Evolutionary conservation across 2,113 vertebrate genomes (phyloP).

Genomic region (Poeciliopsis retropinna): DNA sequence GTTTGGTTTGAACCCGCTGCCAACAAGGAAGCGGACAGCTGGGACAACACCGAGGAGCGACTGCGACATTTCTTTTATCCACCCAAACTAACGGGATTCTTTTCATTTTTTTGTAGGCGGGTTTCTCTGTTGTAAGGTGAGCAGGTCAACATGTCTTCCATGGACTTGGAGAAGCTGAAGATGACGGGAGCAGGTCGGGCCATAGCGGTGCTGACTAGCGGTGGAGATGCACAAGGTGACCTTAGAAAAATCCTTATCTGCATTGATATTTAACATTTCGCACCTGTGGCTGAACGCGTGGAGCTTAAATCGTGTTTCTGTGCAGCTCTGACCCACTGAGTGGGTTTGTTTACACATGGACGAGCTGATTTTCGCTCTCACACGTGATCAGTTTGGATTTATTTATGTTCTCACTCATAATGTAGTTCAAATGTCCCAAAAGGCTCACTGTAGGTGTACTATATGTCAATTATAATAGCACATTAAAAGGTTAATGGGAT

Average conservation of each 20-base stretch:
- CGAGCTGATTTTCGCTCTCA: background rate
- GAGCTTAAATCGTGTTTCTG: background rate
- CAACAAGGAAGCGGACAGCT: constrained; percentile 47
- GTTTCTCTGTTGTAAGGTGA: background rate
- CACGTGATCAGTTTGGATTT: background rate
- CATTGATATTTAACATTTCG: background rate
- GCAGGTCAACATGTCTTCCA: constrained; percentile 69
- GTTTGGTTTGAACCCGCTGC: constrained; percentile 1
- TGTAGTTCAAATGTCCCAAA: constrained; percentile 37
- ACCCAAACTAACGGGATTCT: background rate
- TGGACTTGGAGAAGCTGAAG: constrained; percentile 83
- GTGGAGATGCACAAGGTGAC: constrained; percentile 95
- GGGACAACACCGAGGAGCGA: background rate
- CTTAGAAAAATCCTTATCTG: rapidly evolving
- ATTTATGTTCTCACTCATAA: background rate
- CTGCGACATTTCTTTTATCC: background rate
- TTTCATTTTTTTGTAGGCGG: background rate
- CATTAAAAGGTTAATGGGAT: background rate
- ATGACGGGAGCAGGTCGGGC: constrained; percentile 89
- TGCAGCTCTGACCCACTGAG: background rate
- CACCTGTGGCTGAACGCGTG: background rate
- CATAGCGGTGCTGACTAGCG: constrained; percentile 92
- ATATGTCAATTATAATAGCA: background rate
- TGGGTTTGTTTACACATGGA: background rate
- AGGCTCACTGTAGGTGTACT: background rate